These are phyloP conservation scores for rat (Rattus norvegicus) DNA, from an alignment of 2,113 vertebrate genomes.

Conservation along the genomic window GRCr8 NC_086033.1:4223501-4224000, in stretches of 20 bases:
- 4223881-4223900: not conserved
- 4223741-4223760: not conserved
- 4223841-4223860: no score
- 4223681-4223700: not conserved
- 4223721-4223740: not conserved
- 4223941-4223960: not conserved
- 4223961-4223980: not conserved
- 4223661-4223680: not conserved
- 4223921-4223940: not conserved
- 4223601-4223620: not conserved
- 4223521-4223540: not conserved
- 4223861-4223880: not conserved
- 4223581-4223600: not conserved
- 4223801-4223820: not conserved
- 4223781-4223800: not conserved
- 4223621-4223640: not conserved
- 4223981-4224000: not conserved
- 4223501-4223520: not conserved
- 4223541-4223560: not conserved
- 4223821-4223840: not conserved
- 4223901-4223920: not conserved
- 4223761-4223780: no score
- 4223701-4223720: no score
- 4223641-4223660: not conserved
- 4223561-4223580: not conserved